A percentile compares a stretch with the other conserved stretches of the same genome.
Conservation (phyloP, 2,113 vertebrate genomes). For the Zosterops pallidus region DNA sequence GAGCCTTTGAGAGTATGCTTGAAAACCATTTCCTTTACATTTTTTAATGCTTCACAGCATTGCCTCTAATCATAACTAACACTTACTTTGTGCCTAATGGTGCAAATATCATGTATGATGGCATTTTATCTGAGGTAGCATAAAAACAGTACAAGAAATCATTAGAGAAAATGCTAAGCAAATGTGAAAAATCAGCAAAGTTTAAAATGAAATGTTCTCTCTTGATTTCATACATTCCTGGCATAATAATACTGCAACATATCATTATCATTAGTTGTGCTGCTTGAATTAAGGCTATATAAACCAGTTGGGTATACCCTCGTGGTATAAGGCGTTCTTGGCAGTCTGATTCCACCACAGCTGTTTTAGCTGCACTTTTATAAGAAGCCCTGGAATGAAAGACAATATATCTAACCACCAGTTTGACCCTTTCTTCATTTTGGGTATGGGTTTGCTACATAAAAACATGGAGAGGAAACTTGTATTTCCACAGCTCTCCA, state of each 20-base stretch:
- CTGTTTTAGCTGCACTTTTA: slow-evolving; percentile 19
- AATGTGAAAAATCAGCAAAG: slow-evolving; percentile 80
- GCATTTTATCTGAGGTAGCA: slow-evolving; percentile 66
- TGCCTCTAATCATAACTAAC: slow-evolving; percentile 60
- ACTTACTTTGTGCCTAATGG: slow-evolving; percentile 68
- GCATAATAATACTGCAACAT: slow-evolving; percentile 61
- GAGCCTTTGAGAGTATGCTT: not conserved
- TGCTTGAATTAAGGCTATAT: slow-evolving; percentile 56
- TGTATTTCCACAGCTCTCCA: not conserved
- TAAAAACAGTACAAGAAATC: slow-evolving; percentile 69
- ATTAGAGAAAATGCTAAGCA: slow-evolving; percentile 72
- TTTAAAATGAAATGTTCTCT: slow-evolving; percentile 68
- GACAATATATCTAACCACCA: slow-evolving; percentile 41
- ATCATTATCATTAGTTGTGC: slow-evolving; percentile 56
- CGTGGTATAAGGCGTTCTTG: not conserved
- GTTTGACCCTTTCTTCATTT: slow-evolving; percentile 34
- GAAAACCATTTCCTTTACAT: slow-evolving; percentile 54
- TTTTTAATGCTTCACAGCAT: slow-evolving; percentile 63
- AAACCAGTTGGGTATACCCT: slow-evolving; percentile 28
- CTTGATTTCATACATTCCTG: slow-evolving; percentile 65
- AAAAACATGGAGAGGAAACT: not conserved
- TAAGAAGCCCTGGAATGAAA: slow-evolving; percentile 26
- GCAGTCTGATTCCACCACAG: slow-evolving; percentile 13
- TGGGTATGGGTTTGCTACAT: not conserved
- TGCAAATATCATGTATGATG: slow-evolving; percentile 67